Conservation (phyloP, 2,113 vertebrate species). For the Mus pahari region DNA sequence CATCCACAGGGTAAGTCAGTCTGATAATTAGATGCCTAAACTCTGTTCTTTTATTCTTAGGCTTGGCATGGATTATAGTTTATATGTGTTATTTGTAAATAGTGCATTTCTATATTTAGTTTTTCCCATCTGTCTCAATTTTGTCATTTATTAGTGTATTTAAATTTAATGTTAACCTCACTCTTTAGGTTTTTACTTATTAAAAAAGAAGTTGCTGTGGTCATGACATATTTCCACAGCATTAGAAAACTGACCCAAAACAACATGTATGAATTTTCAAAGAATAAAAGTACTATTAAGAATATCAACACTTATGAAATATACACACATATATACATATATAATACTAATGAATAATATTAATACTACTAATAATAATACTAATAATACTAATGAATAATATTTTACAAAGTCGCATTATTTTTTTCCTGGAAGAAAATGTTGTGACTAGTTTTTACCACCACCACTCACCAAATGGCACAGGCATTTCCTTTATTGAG, state of each 20-base stretch:
- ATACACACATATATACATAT: too few species aligned
- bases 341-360: too few species aligned
- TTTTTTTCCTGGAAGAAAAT: background rate
- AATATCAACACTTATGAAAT: background rate
- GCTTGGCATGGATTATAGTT: background rate
- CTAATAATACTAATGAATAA: background rate
- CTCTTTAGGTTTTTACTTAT: background rate
- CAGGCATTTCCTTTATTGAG: background rate
- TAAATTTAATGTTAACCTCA: background rate
- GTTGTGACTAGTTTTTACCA: background rate
- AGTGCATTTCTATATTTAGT: background rate
- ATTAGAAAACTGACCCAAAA: background rate
- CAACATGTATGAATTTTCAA: background rate
- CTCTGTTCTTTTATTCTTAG: background rate
- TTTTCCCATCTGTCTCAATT: background rate
- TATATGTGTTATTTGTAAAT: background rate
- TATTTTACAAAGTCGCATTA: background rate
- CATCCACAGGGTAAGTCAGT: background rate
- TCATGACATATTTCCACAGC: background rate
- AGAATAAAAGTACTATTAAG: background rate
- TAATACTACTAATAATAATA: too few species aligned
- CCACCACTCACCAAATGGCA: background rate
- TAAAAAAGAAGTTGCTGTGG: background rate
- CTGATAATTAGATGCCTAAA: background rate
- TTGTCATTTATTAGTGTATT: background rate